phyloP scores from a whole-genome alignment of 2,888 invertebrate species.

The Drosophila nr. perissopoda region DNA sequence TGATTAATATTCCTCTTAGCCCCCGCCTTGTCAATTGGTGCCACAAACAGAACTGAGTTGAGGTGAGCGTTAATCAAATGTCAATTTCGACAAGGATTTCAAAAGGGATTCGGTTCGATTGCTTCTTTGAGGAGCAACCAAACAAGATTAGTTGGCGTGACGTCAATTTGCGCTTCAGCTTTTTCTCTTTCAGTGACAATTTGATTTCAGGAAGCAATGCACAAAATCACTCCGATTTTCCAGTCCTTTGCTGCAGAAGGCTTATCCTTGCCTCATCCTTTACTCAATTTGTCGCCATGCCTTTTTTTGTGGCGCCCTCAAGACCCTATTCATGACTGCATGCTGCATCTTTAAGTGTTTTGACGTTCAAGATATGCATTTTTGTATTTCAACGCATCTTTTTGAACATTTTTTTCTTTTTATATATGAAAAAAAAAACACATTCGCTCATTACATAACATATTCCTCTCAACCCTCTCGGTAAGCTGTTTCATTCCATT shows the following conservation, averaged over 20 bases:
- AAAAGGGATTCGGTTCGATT: constrained; percentile 26
- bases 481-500: not conserved
- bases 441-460: not conserved
- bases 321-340: not conserved
- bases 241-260: not conserved
- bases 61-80: constrained; percentile 67
- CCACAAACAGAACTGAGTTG: constrained; percentile 5
- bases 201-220: not conserved
- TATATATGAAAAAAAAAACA: not conserved
- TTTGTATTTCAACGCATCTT: not conserved
- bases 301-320: not conserved
- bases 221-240: not conserved
- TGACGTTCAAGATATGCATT: not conserved
- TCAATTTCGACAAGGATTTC: constrained; percentile 61
- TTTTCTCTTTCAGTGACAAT: constrained; percentile 35
- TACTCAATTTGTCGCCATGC: not conserved
- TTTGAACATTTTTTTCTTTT: not conserved
- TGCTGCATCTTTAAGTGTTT: not conserved
- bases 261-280: not conserved
- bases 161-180: constrained; percentile 34
- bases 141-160: constrained; percentile 27
- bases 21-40: constrained; percentile 15
- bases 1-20: constrained; percentile 57
- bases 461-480: not conserved
- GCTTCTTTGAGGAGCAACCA: constrained; percentile 6